Percentiles rank a stretch among this genome's conserved stretches.
These are phyloP conservation scores for Epinotia demarniana DNA, from an alignment of 2,888 invertebrate species.

Conservation along the genomic window DNA sequence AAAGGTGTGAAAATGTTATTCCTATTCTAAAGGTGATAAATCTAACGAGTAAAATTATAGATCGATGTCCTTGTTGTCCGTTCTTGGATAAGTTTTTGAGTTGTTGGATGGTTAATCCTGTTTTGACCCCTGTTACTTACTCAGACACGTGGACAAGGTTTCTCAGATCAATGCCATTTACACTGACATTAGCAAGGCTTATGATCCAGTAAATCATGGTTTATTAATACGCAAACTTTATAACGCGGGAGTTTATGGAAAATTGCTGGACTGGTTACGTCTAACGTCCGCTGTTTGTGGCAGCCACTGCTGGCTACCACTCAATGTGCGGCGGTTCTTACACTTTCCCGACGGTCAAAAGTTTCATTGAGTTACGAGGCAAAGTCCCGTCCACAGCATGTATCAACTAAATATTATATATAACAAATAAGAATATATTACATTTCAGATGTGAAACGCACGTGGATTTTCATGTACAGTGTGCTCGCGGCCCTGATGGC, in stretches of 20 bases:
- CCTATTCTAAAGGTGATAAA: constrained; percentile 6
- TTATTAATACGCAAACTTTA: too few species aligned
- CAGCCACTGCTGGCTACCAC: too few species aligned
- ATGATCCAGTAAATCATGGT: too few species aligned
- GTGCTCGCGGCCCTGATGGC: constrained; percentile 84
- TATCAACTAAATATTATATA: background rate
- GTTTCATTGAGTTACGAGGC: too few species aligned
- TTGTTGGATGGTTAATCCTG: background rate
- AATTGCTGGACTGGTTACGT: background rate
- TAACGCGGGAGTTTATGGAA: background rate
- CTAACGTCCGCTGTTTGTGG: too few species aligned
- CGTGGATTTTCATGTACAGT: constrained; percentile 88
- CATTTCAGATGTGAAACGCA: constrained; percentile 76
- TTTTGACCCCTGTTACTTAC: too few species aligned
- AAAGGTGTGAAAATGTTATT: too few species aligned
- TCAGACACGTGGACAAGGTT: too few species aligned
- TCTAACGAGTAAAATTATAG: background rate
- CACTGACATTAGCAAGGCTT: too few species aligned
- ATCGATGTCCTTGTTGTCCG: background rate
- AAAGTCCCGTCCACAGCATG: too few species aligned
- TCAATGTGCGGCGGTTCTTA: too few species aligned
- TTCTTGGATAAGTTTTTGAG: constrained; percentile 3
- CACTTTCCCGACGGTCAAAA: too few species aligned
- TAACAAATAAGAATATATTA: background rate
- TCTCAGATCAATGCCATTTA: background rate